Percentiles rank a stretch among this genome's conserved stretches.
Evolutionary conservation across 2,113 vertebrate species (phyloP).

Genomic region (Atrichornis clamosus): DNA sequence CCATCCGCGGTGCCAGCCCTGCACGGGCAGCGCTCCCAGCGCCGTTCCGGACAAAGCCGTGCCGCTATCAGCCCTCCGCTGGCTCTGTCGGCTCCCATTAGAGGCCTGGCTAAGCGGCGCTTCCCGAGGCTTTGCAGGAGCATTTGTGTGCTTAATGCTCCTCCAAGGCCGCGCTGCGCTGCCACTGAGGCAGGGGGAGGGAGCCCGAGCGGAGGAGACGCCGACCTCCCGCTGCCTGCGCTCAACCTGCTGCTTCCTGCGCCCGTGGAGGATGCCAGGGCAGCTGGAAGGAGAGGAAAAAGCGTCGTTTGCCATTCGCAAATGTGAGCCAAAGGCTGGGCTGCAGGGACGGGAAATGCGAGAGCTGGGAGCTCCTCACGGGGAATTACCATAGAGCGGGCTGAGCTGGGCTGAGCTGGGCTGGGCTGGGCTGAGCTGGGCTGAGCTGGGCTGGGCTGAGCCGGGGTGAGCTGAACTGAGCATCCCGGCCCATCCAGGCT

Average conservation of each 20-base stretch:
- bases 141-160: constrained; percentile 69
- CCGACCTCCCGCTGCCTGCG: constrained; percentile 28
- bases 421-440: neutral
- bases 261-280: constrained; percentile 4
- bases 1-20: neutral
- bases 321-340: neutral
- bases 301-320: constrained; percentile 28
- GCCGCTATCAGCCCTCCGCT: constrained; percentile 10
- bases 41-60: constrained; percentile 8
- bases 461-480: neutral
- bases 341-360: constrained; percentile 8
- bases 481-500: neutral
- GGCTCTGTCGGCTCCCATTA: constrained; percentile 55
- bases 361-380: neutral
- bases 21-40: neutral
- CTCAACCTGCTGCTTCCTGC: constrained; percentile 16
- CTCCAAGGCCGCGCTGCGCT: constrained; percentile 45
- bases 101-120: constrained; percentile 48
- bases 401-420: neutral
- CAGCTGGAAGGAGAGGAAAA: constrained; percentile 44
- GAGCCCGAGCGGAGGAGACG: constrained; percentile 20
- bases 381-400: neutral
- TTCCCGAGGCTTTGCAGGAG: constrained; percentile 56
- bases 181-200: constrained; percentile 56
- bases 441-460: too few relatives aligned